Conservation (phyloP, 92 coral and sea anemone genomes). For the Plumapathes pennacea region DNA sequence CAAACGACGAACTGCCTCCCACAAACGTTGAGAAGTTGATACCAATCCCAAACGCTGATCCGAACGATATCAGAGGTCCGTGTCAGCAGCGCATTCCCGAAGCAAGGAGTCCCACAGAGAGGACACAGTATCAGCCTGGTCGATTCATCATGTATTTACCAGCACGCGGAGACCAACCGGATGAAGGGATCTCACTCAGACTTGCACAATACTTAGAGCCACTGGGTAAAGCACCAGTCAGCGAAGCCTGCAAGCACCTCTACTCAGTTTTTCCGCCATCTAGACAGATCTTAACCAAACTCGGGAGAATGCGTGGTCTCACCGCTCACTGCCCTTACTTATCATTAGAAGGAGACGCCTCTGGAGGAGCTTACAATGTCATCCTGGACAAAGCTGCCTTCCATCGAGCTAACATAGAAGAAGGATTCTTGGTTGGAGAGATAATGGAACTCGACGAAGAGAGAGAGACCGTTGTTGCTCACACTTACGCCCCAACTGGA, state of each 20-base stretch:
- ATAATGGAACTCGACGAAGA: slow-evolving; percentile 2
- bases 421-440: slow-evolving; percentile 14
- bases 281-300: slow-evolving; percentile 1
- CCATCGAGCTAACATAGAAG: background rate
- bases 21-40: slow-evolving; percentile 26
- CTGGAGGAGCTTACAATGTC: slow-evolving; percentile 17
- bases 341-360: background rate
- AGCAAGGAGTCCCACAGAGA: background rate
- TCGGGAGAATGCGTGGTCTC: slow-evolving; percentile 2
- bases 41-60: slow-evolving; percentile 25
- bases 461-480: slow-evolving; percentile 1
- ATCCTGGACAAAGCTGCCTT: slow-evolving; percentile 8
- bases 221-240: slow-evolving; percentile 9
- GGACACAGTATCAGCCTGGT: background rate
- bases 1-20: slow-evolving; percentile 5
- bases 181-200: slow-evolving; percentile 17
- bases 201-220: slow-evolving; percentile 5
- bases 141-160: background rate
- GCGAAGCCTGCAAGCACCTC: slow-evolving; percentile 14
- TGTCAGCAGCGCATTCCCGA: background rate
- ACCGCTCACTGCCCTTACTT: slow-evolving; percentile 6
- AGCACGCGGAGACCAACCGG: slow-evolving; percentile 1
- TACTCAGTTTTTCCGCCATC: slow-evolving; percentile 8
- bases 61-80: slow-evolving; percentile 3
- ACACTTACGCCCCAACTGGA: slow-evolving; percentile 11